Evolutionary conservation across 2,888 invertebrate species (phyloP).

Genomic region (Melitaea athalia): DNA sequence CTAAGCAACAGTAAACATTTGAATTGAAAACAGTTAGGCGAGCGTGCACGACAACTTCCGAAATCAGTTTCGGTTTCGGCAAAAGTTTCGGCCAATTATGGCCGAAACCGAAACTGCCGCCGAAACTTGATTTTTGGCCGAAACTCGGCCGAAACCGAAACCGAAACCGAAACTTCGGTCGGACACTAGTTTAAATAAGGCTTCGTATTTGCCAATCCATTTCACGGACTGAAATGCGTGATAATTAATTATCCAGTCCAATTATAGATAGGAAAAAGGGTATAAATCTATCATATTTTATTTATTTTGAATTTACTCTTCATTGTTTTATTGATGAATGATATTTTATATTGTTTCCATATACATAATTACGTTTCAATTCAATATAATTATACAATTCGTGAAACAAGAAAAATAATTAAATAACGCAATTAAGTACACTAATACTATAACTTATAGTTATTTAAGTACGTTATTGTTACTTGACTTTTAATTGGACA

Average conservation of each 20-base stretch:
- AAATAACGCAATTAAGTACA: not conserved
- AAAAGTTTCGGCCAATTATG: too few species aligned
- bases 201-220: conserved; percentile 1
- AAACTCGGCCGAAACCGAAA: too few species aligned
- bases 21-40: too few species aligned
- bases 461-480: conserved; percentile 8
- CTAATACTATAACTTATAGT: too few species aligned
- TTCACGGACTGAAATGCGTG: not conserved
- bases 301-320: not conserved
- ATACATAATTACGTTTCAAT: not conserved
- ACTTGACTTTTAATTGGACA: not conserved
- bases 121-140: too few species aligned
- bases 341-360: conserved; percentile 1
- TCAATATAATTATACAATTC: not conserved
- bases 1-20: too few species aligned
- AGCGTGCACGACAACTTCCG: too few species aligned
- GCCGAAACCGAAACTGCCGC: too few species aligned
- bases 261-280: not conserved
- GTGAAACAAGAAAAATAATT: conserved; percentile 1
- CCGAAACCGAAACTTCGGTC: too few species aligned
- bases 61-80: too few species aligned
- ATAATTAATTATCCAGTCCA: conserved; percentile 3
- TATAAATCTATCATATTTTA: not conserved
- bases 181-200: conserved; percentile 3
- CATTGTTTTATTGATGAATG: conserved; percentile 3